Base-by-base conservation (phyloP, 2,888 invertebrate genomes). In the Nymphalis c-album region DNA sequence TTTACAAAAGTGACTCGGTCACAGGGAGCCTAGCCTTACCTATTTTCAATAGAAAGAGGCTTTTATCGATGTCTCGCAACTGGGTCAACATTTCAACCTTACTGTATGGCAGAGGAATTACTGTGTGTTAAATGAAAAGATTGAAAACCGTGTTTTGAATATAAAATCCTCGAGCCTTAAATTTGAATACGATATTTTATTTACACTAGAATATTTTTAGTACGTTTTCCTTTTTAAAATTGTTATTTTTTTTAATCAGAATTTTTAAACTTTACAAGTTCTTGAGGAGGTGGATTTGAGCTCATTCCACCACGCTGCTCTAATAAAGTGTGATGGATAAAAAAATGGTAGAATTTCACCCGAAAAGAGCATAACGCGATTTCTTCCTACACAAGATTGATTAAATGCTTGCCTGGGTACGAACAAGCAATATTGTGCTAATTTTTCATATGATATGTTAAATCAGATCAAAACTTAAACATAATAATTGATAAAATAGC, bases 51-150 rank as follows among this genome's bases (percentile, higher is more conserved):
- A 76, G 79, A 74, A 80, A 76, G 76, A 77, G 78, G 77, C 82
- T 85, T 85, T 83, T 82, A 85, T 84, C 82, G 85, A 84, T 84
- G 77, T 80, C 76, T 78, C 73, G 73, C 73, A 85, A 82, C 78
- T 85, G 73, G 86, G 86, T 85, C 84, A 78, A 76, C 80, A 80
- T 81, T 81, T 78, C 79, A 74, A 77, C 76, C 76, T 73, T 68
- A 72, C 74, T 70, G 69, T 71, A 71, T 63, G 68, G 66, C 72
- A 47, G 59, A 62, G 65, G 71, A 69, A 68, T 72, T 71, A 69
- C 69, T 67, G 51, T 57, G 66, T 66, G 64, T 63, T 67, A 59
- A 68, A 71, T 72, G 69, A 72, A 73, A 72, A 70, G 65, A 73
- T 68, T 65, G 59, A 66, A 66, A 63, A 61, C 55, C 18, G 46